Conservation (phyloP, 2,797 vertebrate species). For the Natrix natrix region DNA sequence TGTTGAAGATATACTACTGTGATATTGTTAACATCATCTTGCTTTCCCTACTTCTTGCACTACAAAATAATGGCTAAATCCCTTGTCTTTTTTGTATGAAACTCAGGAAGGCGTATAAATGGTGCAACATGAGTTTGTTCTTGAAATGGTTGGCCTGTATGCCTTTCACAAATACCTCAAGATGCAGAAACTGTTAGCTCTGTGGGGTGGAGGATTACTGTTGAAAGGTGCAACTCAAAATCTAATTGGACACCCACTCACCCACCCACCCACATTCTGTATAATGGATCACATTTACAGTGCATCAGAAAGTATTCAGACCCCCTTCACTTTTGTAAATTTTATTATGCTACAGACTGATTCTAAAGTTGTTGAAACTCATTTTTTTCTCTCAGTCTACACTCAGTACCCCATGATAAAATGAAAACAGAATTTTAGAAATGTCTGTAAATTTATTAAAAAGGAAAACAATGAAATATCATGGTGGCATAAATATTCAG, state of each 20-base stretch:
- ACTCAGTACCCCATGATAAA: not conserved
- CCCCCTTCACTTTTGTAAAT: not conserved
- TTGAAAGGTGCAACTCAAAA: not conserved
- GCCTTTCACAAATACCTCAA: not conserved
- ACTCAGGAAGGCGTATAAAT: not conserved
- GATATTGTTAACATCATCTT: not conserved
- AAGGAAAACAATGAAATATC: not conserved
- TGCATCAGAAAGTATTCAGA: not conserved
- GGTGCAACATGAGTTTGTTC: not conserved
- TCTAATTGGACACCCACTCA: not conserved
- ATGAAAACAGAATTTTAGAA: not conserved
- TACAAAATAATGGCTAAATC: not conserved
- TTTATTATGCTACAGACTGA: not conserved
- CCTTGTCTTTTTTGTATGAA: not conserved
- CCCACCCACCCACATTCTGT: not conserved
- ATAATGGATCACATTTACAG: not conserved
- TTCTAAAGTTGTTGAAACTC: not conserved
- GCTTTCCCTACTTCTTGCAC: not conserved
- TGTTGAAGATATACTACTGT: not conserved
- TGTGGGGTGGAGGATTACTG: not conserved
- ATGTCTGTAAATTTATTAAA: not conserved
- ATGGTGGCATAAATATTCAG: not conserved
- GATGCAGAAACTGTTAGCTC: not conserved
- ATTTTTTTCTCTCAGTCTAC: not conserved
- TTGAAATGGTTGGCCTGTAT: not conserved